Base-by-base conservation (phyloP, 2,797 vertebrate genomes). In the Siniperca obscura region DNA sequence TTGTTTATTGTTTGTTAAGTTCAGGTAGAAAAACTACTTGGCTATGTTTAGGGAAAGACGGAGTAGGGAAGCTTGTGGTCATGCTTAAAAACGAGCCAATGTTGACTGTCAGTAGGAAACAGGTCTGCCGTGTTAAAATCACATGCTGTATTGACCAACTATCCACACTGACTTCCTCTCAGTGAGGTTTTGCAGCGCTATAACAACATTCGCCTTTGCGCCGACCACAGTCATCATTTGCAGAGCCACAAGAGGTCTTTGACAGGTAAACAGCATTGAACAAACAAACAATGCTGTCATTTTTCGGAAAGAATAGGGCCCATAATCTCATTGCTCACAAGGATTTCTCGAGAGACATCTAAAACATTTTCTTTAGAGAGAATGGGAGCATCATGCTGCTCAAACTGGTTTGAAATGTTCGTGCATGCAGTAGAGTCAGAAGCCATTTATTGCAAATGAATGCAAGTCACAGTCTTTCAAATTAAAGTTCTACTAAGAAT, bases 331-430 rank as follows among this genome's bases (percentile, higher is more conserved):
- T 42, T 46, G 4, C 25, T 74, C 21, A 25, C 46, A 74, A 38
- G 36, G 36, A 38, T 22, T 59, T 48, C 30, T 61, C 0, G 7
- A 53, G n/a, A 42, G 46, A 22, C 2, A 22, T 52, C 13, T 25
- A 10, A n/a, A 68, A 27, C 6, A 21, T 50, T 38, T 36, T 60
- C 40, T 27, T 65, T 17, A 2, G 61, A 17, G 14, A 19, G 53
- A 68, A 44, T 44, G 3, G 40, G 7, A 61, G 52, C 7, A 36
- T 17, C 42, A 46, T 4, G 2, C 8, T 25, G 38, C 46, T 38
- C 4, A 61, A 56, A 48, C 30, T 46, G 25, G 57, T 74, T 38
- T 36, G 11, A 69, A 74, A 67, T 30, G 52, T 27, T 71, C 30
- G 17, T 30, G 59, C 57, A 55, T 55, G 27, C 17, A 10, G 16